phyloP scores from a whole-genome alignment of 2,113 vertebrate genomes.

The Otis tarda region DNA sequence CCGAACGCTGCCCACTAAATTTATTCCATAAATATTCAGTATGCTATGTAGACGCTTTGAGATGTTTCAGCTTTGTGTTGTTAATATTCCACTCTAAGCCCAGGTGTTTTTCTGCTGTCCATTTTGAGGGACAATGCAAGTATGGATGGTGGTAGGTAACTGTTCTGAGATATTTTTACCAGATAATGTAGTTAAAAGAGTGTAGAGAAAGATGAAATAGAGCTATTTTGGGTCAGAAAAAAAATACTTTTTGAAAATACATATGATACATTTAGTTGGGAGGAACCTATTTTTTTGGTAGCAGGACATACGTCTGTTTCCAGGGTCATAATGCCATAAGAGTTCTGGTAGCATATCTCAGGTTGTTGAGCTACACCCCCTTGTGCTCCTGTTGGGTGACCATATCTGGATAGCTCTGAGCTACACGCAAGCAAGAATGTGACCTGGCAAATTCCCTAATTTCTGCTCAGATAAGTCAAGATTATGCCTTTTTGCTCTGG shows the following conservation, averaged over 20 bases:
- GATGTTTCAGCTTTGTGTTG: background rate
- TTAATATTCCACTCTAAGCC: background rate
- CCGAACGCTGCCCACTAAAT: background rate
- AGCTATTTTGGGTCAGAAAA: background rate
- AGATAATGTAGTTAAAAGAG: background rate
- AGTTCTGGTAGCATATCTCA: background rate
- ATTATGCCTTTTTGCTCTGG: background rate
- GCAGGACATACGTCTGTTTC: background rate
- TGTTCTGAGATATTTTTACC: background rate
- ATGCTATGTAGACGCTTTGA: background rate
- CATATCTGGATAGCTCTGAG: background rate
- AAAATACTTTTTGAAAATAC: background rate
- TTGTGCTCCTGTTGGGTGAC: background rate
- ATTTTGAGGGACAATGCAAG: background rate
- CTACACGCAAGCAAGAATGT: background rate
- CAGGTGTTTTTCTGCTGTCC: background rate
- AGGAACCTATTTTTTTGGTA: background rate
- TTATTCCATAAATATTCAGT: background rate
- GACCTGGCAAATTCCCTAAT: background rate
- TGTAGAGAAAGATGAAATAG: background rate
- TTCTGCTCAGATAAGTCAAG: background rate
- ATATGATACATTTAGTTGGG: background rate
- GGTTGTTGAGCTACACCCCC: background rate
- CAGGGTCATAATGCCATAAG: background rate
- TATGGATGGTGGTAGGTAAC: background rate